Percentiles rank a stretch among this genome's conserved stretches.
These are phyloP conservation scores for Hypomecis punctinalis DNA, from an alignment of 2,888 invertebrate genomes.

Conservation along the genomic window DNA sequence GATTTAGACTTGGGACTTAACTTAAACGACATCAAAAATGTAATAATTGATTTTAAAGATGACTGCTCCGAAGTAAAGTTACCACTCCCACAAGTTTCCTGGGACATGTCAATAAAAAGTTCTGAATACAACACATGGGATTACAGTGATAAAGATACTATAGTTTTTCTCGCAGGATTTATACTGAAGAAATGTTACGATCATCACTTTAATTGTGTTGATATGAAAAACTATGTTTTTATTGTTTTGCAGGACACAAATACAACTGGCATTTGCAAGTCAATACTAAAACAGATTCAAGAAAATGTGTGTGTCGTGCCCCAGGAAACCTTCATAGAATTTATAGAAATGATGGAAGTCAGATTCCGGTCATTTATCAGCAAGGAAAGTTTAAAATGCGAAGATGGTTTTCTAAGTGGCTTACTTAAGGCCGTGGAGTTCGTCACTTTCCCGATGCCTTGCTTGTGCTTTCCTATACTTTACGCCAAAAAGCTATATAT, in stretches of 20 bases:
- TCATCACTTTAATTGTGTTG: slow-evolving; percentile 22
- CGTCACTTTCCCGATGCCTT: slow-evolving; percentile 23
- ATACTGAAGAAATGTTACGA: slow-evolving; percentile 33
- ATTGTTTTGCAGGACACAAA: slow-evolving; percentile 17
- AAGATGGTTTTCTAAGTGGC: slow-evolving; percentile 18
- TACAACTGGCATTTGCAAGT: slow-evolving; percentile 32
- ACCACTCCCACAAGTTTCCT: not conserved
- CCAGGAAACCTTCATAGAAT: slow-evolving; percentile 31
- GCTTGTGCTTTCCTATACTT: slow-evolving; percentile 32
- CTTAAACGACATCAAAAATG: slow-evolving; percentile 16
- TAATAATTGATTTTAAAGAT: slow-evolving; percentile 11
- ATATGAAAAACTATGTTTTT: slow-evolving; percentile 16
- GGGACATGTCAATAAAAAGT: slow-evolving; percentile 8
- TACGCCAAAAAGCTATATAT: slow-evolving; percentile 36
- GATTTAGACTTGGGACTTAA: slow-evolving; percentile 11
- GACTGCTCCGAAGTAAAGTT: not conserved
- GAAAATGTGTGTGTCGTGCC: slow-evolving; percentile 30
- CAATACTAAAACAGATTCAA: slow-evolving; percentile 30
- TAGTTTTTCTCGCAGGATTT: slow-evolving; percentile 35
- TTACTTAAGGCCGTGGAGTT: slow-evolving; percentile 17
- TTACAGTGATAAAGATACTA: slow-evolving; percentile 24
- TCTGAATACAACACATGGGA: slow-evolving; percentile 27
- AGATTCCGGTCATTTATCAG: slow-evolving; percentile 33
- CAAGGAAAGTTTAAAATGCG: slow-evolving; percentile 18
- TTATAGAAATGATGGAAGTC: slow-evolving; percentile 40